Base-by-base conservation (phyloP, 2,797 vertebrate species). In the Lutra lutra region DNA sequence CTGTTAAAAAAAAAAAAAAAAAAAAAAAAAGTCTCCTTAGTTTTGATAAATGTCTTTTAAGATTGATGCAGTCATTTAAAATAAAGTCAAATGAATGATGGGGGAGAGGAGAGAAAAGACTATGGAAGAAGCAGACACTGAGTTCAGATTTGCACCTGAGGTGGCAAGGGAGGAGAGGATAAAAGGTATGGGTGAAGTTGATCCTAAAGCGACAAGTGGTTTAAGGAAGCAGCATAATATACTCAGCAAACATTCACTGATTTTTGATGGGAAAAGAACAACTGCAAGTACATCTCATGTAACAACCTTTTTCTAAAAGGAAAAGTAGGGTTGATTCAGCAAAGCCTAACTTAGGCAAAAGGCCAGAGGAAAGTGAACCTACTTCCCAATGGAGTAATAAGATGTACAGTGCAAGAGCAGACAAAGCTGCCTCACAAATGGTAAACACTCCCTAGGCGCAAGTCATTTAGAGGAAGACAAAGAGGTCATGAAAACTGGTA, bases 301-400 rank as follows among this genome's bases (percentile, higher is more conserved):
- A 97, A 98, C 97, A 93, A 96, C 96, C 95, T 97, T 97, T 77
- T 98, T 97, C 97, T 98, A 98, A 98, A 98, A 98, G 97, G 98
- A 98, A 97, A 97, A 98, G 97, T 92, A 97, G 97, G 98, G 96
- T 97, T 97, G 97, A 97, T 91, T 98, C 92, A 97, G 98, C 97
- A 97, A 98, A 98, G 97, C 97, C 98, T 98, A 97, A 98, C 97
- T 98, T 97, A 98, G 97, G 98, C 97, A 97, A 98, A 98, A 97
- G 95, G 98, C 97, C 98, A 97, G 97, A 98, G 97, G 98, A 97
- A 98, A 98, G 97, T 95, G 95, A 97, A 70, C 88, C 90, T 91
- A 97, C 97, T 98, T 97, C 97, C 97, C 97, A 98, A 98, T 97
- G 97, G 96, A 97, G 98, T 95, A 98, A 60, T 96, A 96, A 94